Evolutionary conservation across 2,797 vertebrate species (phyloP).

Genomic region (Phalanger gymnotis): DNA sequence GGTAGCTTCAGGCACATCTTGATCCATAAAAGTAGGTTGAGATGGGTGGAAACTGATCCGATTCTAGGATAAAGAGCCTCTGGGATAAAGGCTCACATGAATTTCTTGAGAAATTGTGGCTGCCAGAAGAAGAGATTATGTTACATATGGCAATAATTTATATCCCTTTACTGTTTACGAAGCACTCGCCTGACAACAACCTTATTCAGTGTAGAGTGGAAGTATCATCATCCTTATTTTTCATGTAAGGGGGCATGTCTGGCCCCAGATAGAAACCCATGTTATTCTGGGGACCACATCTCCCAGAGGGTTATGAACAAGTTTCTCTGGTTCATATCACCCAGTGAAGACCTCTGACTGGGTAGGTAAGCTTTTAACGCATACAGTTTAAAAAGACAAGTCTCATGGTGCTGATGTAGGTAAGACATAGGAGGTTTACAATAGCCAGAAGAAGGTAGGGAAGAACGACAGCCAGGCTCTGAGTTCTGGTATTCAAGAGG

Average conservation of each 20-base stretch:
- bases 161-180: neutral
- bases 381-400: neutral
- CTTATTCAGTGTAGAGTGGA: neutral
- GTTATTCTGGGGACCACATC: neutral
- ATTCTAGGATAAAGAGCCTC: neutral
- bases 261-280: neutral
- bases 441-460: neutral
- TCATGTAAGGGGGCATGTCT: neutral
- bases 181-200: neutral
- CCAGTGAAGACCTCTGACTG: neutral
- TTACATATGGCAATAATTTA: neutral
- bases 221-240: neutral
- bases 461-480: neutral
- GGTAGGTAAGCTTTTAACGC: neutral
- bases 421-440: neutral
- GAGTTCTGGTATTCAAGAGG: neutral
- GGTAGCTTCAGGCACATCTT: neutral
- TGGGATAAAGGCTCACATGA: constrained; percentile 14
- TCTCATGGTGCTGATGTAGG: neutral
- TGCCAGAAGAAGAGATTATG: neutral
- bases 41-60: neutral
- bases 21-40: neutral
- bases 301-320: neutral
- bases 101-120: constrained; percentile 11
- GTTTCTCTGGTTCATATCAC: neutral